Evolutionary conservation across 2,888 invertebrate genomes (phyloP), one percentile per base, ranked within the genome.

Genomic region (Chirona hameri): DNA sequence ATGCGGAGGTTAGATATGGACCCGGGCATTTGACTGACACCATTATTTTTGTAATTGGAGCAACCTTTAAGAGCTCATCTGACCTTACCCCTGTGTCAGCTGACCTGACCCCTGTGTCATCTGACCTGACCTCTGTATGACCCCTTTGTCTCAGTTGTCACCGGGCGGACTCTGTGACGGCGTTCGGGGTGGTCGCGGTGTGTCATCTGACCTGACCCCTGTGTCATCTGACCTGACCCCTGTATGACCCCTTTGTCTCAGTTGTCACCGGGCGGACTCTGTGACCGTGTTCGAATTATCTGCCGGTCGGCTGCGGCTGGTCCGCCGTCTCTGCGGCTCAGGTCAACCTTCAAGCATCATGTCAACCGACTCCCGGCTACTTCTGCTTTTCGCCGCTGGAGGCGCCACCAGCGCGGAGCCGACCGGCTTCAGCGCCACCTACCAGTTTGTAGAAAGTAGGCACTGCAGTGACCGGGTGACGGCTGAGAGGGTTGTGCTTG

Each of bases 391-490:
- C 18, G 29, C 31, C 72, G 15, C 72, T 2, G 72, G 72, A 29
- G 18, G 21, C 31, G 31, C 72, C 72, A 18, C 72, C 72, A 29
- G 31, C 31, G 24, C 60, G n/a, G 18, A 21, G 27, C 27, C 72
- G 14, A 18, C 31, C 72, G 72, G 72, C 29, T 72, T 72, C 72
- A 72, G 29, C 15, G 72, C 72, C 72, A 72, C 72, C 29, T 72
- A 72, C 31, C 29, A 15, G 31, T 72, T 72, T 31, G 72, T 72
- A 0, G 14, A 31, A 72, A 31, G 72, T 72, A 21, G 7, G 69
- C 39, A 39, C 39, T 39, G 39, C 39, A 39, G 39, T 39, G 2
- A 39, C 39, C 39, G 39, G 39, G 39, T 39, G 39, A 39, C 39
- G 39, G 39, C 39, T 39, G 39, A 39, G 39, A 39, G 39, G 39